Conservation (phyloP, 2,797 vertebrate genomes). For the Botia kubotai region DNA sequence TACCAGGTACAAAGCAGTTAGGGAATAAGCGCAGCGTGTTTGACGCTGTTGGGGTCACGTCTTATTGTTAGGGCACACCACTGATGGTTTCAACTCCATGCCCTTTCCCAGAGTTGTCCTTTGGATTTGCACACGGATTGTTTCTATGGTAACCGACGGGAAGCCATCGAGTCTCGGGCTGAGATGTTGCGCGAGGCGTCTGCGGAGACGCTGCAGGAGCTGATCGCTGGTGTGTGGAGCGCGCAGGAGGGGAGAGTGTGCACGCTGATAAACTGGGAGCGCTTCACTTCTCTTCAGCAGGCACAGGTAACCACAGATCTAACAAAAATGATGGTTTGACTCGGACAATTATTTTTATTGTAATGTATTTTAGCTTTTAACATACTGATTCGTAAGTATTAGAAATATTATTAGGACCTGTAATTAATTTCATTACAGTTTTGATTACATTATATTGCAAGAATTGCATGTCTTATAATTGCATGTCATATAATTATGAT, state of each 20-base stretch:
- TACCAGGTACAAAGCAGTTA: constrained; percentile 84
- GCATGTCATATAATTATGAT: too few species aligned
- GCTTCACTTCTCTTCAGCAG: constrained; percentile 83
- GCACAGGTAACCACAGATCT: constrained; percentile 71
- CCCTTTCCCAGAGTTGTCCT: constrained; percentile 79
- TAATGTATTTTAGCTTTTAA: neutral
- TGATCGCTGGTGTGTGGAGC: constrained; percentile 84
- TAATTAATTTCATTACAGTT: too few species aligned
- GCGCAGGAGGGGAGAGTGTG: constrained; percentile 77
- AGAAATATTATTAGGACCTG: neutral
- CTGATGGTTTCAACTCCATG: neutral
- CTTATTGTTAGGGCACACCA: neutral
- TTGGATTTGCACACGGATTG: constrained; percentile 92
- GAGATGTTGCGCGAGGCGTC: constrained; percentile 78
- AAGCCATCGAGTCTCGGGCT: constrained; percentile 80
- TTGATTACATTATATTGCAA: neutral
- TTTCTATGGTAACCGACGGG: constrained; percentile 88
- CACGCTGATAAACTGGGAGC: constrained; percentile 87
- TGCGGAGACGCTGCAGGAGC: constrained; percentile 73
- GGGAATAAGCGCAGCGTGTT: neutral
- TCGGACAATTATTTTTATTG: neutral
- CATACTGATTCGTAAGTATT: neutral
- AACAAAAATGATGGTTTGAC: neutral
- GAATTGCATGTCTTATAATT: neutral
- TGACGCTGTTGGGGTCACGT: neutral